These are phyloP conservation scores for Cardiocondyla obscurior DNA, from an alignment of 1,140 invertebrate species.

Conservation along the genomic window DNA sequence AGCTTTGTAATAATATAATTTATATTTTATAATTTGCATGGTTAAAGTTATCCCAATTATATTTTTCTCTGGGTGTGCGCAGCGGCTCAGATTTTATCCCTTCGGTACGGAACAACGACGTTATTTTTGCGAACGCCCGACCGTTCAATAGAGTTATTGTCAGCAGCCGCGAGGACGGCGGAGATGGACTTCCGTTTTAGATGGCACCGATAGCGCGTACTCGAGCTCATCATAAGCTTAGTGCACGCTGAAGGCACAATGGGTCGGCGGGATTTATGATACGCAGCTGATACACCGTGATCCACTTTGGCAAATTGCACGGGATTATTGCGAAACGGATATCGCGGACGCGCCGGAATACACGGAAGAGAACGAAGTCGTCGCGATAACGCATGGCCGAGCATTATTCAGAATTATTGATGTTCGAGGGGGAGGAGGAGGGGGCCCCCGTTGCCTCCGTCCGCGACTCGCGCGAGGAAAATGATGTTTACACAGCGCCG, in stretches of 20 bases:
- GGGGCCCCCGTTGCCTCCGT: not conserved
- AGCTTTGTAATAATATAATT: no score
- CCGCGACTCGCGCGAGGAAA: not conserved
- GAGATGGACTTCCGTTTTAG: conserved; percentile 37
- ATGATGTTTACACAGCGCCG: not conserved
- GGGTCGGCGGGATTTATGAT: conserved; percentile 17
- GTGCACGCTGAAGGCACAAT: not conserved
- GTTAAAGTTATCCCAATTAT: no score
- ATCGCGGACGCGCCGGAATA: not conserved
- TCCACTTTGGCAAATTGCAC: conserved; percentile 36
- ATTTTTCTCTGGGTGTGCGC: no score
- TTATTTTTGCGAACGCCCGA: conserved; percentile 11
- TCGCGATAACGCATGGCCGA: not conserved
- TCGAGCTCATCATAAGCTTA: not conserved
- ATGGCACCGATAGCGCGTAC: conserved; percentile 15
- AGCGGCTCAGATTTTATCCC: conserved; percentile 6
- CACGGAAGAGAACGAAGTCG: not conserved
- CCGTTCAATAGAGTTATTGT: conserved; percentile 46
- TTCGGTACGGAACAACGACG: not conserved
- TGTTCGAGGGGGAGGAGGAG: no score
- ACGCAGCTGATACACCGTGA: not conserved
- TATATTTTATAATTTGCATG: no score
- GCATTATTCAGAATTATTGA: not conserved
- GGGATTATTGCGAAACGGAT: not conserved
- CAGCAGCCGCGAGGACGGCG: conserved; percentile 30